These are phyloP conservation scores for Cavia aperea DNA, from an alignment of 2,113 vertebrate genomes.

Conservation along the genomic window DNA sequence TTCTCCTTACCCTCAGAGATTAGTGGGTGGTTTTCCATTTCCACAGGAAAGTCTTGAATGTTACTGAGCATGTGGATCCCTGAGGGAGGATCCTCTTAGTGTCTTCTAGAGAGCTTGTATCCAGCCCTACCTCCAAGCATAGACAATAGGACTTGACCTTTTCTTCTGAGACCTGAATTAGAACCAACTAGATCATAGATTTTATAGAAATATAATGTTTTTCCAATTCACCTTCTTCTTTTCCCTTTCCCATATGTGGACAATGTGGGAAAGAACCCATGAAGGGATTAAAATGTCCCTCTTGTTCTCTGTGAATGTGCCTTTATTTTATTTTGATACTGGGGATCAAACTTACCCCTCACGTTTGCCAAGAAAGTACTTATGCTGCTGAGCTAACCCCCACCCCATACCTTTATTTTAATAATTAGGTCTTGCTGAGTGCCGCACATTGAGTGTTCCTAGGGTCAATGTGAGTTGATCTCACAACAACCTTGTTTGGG, in stretches of 20 bases:
- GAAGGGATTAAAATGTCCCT: neutral
- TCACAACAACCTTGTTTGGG: neutral
- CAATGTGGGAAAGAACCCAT: neutral
- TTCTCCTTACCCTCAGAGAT: neutral
- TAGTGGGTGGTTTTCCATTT: neutral
- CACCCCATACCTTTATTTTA: neutral
- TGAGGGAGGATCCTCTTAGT: neutral
- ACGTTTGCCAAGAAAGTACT: too few relatives aligned
- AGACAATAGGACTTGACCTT: neutral
- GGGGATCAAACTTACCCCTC: too few relatives aligned
- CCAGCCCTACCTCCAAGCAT: neutral
- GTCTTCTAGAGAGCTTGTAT: accelerated
- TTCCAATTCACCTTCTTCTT: neutral
- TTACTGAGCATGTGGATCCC: neutral
- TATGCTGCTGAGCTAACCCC: too few relatives aligned
- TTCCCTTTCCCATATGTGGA: neutral
- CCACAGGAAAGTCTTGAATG: neutral
- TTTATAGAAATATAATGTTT: neutral
- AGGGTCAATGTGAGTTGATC: neutral
- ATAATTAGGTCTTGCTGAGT: neutral
- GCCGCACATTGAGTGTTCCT: neutral
- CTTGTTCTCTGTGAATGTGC: neutral
- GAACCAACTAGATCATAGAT: neutral
- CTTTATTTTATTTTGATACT: neutral
- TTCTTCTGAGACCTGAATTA: neutral